phyloP scores from a whole-genome alignment of 1,140 invertebrate genomes.

The Drosophila asahinai region DNA sequence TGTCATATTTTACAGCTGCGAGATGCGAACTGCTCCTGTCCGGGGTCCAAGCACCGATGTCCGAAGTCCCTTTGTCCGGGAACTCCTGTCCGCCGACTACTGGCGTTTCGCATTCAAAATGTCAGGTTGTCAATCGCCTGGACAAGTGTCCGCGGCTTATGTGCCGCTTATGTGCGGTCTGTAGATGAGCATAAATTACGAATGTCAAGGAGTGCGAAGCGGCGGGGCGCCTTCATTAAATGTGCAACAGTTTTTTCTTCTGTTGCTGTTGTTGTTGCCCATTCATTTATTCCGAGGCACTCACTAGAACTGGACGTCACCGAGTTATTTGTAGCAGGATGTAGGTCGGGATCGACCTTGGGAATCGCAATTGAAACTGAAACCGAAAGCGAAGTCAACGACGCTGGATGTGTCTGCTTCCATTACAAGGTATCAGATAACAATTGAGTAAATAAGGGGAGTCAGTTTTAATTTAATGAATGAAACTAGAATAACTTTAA shows the following conservation, averaged over 20 bases:
- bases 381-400: slow-evolving; percentile 55
- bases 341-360: slow-evolving; percentile 59
- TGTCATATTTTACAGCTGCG: slow-evolving; percentile 74
- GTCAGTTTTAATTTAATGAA: slow-evolving; percentile 1
- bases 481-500: background rate
- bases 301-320: slow-evolving; percentile 42
- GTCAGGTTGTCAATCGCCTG: slow-evolving; percentile 75
- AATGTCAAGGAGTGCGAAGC: slow-evolving; percentile 31
- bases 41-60: slow-evolving; percentile 11
- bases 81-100: slow-evolving; percentile 49
- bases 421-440: slow-evolving; percentile 24
- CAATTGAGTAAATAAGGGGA: background rate
- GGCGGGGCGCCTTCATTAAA: slow-evolving; percentile 56
- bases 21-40: slow-evolving; percentile 25
- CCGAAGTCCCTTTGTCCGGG: slow-evolving; percentile 24
- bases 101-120: slow-evolving; percentile 71
- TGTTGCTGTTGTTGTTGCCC: background rate
- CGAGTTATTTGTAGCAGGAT: slow-evolving; percentile 72
- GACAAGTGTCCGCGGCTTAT: slow-evolving; percentile 53
- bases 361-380: slow-evolving; percentile 40
- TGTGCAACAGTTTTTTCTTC: slow-evolving; percentile 43
- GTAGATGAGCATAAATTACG: slow-evolving; percentile 71
- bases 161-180: slow-evolving; percentile 65
- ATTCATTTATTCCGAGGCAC: slow-evolving; percentile 20
- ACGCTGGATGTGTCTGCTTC: slow-evolving; percentile 40